These are phyloP conservation scores for Neoitamus cyanurus DNA, from an alignment of 2,888 invertebrate species.

Conservation along the genomic window DNA sequence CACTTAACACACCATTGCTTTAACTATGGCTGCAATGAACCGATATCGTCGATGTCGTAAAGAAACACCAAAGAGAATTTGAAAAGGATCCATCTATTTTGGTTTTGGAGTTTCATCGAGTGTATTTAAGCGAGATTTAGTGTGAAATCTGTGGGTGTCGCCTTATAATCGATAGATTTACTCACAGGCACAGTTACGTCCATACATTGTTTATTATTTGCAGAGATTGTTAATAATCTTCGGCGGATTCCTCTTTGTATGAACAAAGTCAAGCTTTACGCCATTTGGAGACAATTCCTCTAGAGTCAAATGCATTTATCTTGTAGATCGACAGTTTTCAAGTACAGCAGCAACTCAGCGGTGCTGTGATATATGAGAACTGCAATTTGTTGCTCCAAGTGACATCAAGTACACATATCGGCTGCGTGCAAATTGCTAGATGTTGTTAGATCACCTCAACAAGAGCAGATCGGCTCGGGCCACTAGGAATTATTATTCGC, in stretches of 20 bases:
- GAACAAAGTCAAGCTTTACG: neutral
- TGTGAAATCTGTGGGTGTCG: too few species aligned
- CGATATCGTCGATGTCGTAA: too few species aligned
- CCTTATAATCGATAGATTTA: too few species aligned
- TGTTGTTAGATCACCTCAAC: constrained; percentile 17
- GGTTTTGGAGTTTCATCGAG: too few species aligned
- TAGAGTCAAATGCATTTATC: neutral
- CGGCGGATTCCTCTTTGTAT: neutral
- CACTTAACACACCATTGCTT: too few species aligned
- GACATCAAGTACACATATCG: neutral
- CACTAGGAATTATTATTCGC: neutral
- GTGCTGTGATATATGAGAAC: neutral
- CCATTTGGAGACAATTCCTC: neutral
- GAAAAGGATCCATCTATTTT: too few species aligned
- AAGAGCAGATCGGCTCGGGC: neutral
- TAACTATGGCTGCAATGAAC: too few species aligned
- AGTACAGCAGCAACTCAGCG: neutral
- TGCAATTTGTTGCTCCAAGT: neutral
- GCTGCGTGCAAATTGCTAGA: neutral
- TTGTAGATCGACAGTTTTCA: neutral
- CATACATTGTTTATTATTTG: too few species aligned
- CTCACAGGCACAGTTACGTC: too few species aligned
- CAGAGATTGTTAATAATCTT: too few species aligned
- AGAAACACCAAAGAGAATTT: too few species aligned
- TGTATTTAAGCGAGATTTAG: too few species aligned